Evolutionary conservation across 2,797 vertebrate genomes (phyloP).

Genomic region (Xerus rutilus): DNA sequence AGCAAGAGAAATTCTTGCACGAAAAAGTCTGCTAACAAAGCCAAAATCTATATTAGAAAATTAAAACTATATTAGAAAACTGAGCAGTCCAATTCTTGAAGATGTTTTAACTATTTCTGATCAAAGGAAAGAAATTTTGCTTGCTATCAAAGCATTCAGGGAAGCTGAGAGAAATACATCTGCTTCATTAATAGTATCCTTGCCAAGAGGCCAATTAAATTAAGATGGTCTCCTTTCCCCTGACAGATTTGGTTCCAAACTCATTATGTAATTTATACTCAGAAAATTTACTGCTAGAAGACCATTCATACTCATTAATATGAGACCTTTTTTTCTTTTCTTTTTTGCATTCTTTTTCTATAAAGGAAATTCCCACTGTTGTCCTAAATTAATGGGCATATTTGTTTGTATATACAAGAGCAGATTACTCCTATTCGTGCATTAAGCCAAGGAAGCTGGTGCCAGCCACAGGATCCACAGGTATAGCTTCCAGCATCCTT

Average conservation of each 20-base stretch:
- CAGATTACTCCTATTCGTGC: not conserved
- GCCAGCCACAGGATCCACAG: not conserved
- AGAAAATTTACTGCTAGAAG: conserved; percentile 28
- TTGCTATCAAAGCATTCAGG: not conserved
- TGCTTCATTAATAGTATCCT: conserved; percentile 58
- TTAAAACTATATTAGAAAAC: conserved; percentile 46
- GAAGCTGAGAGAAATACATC: conserved; percentile 27
- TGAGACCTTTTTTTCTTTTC: not conserved
- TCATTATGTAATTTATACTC: conserved; percentile 25
- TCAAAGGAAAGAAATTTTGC: conserved; percentile 41
- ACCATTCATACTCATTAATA: conserved; percentile 21
- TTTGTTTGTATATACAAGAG: conserved; percentile 54
- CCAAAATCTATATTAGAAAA: not conserved
- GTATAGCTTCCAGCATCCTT: conserved; percentile 26
- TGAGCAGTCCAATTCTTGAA: not conserved
- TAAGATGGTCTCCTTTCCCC: not conserved
- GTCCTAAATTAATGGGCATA: not conserved
- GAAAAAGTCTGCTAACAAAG: not conserved
- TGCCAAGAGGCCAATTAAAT: conserved; percentile 65
- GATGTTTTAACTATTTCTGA: conserved; percentile 30
- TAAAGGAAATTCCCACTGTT: conserved; percentile 38
- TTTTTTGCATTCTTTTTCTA: conserved; percentile 51
- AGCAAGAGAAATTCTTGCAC: not conserved
- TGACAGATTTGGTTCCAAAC: conserved; percentile 51
- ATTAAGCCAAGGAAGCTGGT: not conserved